A percentile compares a stretch with the other conserved stretches of the same genome.
Conservation (phyloP, 1,140 invertebrate genomes). For the Sipha flava region DNA sequence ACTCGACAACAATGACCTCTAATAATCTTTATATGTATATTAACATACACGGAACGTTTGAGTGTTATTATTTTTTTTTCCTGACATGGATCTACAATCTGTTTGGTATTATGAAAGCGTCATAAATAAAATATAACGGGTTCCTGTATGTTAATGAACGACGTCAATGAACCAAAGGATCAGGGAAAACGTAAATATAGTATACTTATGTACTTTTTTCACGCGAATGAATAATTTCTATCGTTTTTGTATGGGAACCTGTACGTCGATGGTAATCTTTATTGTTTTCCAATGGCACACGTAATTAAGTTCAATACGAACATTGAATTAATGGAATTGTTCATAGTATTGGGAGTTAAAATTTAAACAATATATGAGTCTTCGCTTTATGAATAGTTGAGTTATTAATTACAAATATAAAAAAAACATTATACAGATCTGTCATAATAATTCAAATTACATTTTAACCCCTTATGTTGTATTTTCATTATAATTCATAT, state of each 20-base stretch:
- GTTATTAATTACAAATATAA: too few species aligned
- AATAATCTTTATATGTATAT: not conserved
- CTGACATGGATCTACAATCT: not conserved
- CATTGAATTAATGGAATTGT: not conserved
- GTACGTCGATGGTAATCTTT: not conserved
- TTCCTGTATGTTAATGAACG: not conserved
- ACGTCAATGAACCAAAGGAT: constrained; percentile 23
- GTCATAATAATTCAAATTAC: too few species aligned
- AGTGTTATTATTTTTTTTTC: not conserved
- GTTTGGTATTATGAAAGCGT: not conserved
- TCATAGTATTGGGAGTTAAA: not conserved
- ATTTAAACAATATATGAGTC: not conserved
- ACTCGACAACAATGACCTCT: not conserved
- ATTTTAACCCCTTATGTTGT: too few species aligned
- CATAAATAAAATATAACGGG: not conserved
- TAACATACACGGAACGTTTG: not conserved
- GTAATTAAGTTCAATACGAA: not conserved
- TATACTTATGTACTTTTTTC: not conserved
- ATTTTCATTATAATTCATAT: not conserved
- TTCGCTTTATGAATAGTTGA: not conserved
- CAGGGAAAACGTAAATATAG: not conserved
- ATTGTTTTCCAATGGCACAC: not conserved
- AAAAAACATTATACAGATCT: too few species aligned
- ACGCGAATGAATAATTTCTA: not conserved
- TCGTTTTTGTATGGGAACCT: not conserved